These are phyloP conservation scores for Athripsodes cinereus DNA, from an alignment of 2,888 invertebrate species.

Conservation along the genomic window DNA sequence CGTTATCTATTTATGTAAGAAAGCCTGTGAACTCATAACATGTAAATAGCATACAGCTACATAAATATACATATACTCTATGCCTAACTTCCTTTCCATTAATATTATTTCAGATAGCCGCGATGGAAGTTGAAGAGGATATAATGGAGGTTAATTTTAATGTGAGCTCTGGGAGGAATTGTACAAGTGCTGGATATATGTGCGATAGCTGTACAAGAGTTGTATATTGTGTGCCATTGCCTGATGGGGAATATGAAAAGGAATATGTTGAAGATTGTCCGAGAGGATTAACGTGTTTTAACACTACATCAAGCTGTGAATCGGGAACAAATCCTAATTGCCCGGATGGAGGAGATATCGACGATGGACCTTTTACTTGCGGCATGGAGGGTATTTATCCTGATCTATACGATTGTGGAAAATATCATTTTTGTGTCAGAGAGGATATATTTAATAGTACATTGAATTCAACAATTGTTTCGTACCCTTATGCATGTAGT, in stretches of 20 bases:
- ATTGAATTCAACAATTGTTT: too few relatives aligned
- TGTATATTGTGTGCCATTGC: conserved; percentile 1
- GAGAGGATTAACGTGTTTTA: conserved; percentile 10
- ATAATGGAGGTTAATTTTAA: too few relatives aligned
- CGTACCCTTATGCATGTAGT: neutral
- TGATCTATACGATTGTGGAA: conserved; percentile 13
- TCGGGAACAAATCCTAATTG: conserved; percentile 14
- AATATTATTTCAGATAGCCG: too few relatives aligned
- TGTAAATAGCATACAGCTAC: too few relatives aligned
- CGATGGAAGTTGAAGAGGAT: too few relatives aligned
- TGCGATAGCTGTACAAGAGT: conserved; percentile 11
- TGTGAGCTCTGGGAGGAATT: neutral
- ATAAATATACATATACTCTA: too few relatives aligned
- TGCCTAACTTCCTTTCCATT: too few relatives aligned
- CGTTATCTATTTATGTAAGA: too few relatives aligned
- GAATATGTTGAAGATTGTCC: neutral
- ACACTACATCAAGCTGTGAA: conserved; percentile 3
- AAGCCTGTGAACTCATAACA: too few relatives aligned
- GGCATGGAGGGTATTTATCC: conserved; percentile 21
- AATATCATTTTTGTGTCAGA: conserved; percentile 16
- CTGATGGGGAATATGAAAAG: neutral
- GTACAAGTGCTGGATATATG: conserved; percentile 9
- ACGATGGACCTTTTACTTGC: conserved; percentile 1
- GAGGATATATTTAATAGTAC: neutral
- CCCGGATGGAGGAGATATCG: neutral